A percentile compares a stretch with the other conserved stretches of the same genome.
Evolutionary conservation across 30 jellyfish, hydroid and myxozoan genomes (phyloP).

Genomic region (Nemopilema nomurai): DNA sequence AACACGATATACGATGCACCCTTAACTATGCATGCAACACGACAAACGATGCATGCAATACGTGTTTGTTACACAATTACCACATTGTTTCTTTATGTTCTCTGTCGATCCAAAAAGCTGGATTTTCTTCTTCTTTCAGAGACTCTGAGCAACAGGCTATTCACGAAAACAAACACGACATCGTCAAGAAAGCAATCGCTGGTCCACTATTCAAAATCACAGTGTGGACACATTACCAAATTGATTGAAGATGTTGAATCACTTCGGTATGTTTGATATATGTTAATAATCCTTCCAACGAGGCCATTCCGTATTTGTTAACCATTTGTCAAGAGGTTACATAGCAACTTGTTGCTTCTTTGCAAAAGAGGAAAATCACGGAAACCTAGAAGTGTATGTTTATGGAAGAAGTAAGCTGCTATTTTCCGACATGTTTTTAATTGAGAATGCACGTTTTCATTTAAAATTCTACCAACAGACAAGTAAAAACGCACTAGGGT

Average conservation of each 20-base stretch:
- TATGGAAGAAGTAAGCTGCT: too few species aligned
- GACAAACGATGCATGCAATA: too few species aligned
- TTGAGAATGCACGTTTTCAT: too few species aligned
- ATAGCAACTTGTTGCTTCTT: not conserved
- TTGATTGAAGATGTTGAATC: conserved; percentile 5
- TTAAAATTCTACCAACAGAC: too few species aligned
- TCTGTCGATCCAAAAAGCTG: too few species aligned
- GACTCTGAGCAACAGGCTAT: not conserved
- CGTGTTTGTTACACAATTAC: too few species aligned
- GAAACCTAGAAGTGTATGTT: too few species aligned
- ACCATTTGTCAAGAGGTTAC: not conserved
- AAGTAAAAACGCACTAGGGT: too few species aligned
- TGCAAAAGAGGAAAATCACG: not conserved
- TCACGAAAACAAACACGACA: not conserved
- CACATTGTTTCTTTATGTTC: not conserved
- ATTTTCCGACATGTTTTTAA: too few species aligned
- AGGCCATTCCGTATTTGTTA: not conserved
- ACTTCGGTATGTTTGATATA: not conserved
- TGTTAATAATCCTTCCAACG: too few species aligned
- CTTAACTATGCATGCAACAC: too few species aligned
- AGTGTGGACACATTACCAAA: conserved; percentile 13
- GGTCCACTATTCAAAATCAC: conserved; percentile 16
- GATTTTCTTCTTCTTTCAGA: conserved; percentile 5
- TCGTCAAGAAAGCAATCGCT: conserved; percentile 17
- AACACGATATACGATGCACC: too few species aligned